Evolutionary conservation across 92 coral and sea anemone genomes (phyloP), one percentile per base, ranked within the genome.

Genomic region (Palythoa grandis): DNA sequence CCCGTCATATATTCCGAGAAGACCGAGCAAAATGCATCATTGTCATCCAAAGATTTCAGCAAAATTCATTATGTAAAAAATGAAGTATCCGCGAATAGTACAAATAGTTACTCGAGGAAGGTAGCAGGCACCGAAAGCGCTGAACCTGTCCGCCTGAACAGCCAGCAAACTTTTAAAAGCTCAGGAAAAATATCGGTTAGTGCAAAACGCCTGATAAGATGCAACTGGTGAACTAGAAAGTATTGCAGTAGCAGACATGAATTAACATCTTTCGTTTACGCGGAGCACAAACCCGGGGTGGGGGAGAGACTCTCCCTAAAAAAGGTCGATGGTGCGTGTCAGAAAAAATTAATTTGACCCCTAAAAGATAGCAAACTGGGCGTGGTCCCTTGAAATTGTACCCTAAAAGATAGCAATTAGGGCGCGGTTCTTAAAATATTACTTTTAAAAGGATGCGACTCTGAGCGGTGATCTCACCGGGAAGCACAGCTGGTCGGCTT

Each of bases 1-100:
- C 13, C 67, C 7, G 82, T 6, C 40, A 29, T 37, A 14, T 14
- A 50, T 89, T 52, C 29, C 29, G 83, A 85, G 89, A 67, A 74
- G 23, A 35, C 70, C 23, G 60, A 70, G 37, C 38, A 13, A 48
- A 17, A 66, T 14, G 13, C 11, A 5, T 23, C 66, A 52, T 12
- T 47, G 24, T 47, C 43, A 40, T 20, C 24, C 20, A 50, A 47
- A 2, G 78, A n/a, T 63, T 63, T n/a, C 23, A 63, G 69, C 5
- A 74, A 74, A 19, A 3, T 19, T 43, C 69, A 8, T 2, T 61
- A 9, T 24, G 48, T 35, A n/a, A 25, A 66, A 38, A 22, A 24
- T 48, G 35, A 38, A 22, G 69, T n/a, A 11, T 8, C 10, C 69
- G 22, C 50, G n/a, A 24, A 24, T 12, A 11, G 20, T 37, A 17